phyloP scores from a whole-genome alignment of 2,797 vertebrate species.

The Rhadinocentrus ornatus region DNA sequence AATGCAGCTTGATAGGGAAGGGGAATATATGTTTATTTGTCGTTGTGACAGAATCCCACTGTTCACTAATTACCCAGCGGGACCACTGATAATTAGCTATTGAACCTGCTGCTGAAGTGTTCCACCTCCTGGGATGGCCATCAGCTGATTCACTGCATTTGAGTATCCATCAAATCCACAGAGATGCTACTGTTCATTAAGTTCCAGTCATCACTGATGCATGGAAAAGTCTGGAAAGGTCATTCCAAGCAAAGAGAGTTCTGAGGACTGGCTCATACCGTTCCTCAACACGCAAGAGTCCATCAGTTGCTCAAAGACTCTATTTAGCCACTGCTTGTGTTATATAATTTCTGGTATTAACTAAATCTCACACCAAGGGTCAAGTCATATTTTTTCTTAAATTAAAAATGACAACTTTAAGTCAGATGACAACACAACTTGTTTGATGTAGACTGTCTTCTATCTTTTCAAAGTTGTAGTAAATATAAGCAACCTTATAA shows the following conservation, averaged over 20 bases:
- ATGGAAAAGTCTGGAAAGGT: conserved; percentile 76
- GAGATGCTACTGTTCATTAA: conserved; percentile 73
- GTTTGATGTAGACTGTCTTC: not conserved
- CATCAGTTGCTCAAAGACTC: conserved; percentile 6
- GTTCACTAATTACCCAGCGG: conserved; percentile 83
- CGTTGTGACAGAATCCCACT: conserved; percentile 74
- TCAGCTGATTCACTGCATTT: conserved; percentile 64
- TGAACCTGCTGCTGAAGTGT: conserved; percentile 74
- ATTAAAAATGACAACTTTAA: conserved; percentile 4
- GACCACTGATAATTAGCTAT: conserved; percentile 84
- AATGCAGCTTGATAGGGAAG: conserved; percentile 35
- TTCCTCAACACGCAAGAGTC: conserved; percentile 37
- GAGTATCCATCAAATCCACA: conserved; percentile 72
- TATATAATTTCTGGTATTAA: conserved; percentile 5
- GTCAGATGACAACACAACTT: not conserved
- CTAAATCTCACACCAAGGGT: not conserved
- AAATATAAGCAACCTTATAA: too few species aligned
- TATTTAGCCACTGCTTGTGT: not conserved
- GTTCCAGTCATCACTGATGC: conserved; percentile 57
- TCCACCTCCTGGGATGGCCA: conserved; percentile 73
- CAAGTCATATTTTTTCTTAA: not conserved
- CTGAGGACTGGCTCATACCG: conserved; percentile 26
- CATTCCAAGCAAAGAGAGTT: conserved; percentile 59
- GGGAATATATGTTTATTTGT: conserved; percentile 76
- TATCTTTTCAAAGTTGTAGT: not conserved